A percentile compares a stretch with the other conserved stretches of the same genome.
Evolutionary conservation across 2,888 invertebrate genomes (phyloP).

Genomic region (Zygaena filipendulae): DNA sequence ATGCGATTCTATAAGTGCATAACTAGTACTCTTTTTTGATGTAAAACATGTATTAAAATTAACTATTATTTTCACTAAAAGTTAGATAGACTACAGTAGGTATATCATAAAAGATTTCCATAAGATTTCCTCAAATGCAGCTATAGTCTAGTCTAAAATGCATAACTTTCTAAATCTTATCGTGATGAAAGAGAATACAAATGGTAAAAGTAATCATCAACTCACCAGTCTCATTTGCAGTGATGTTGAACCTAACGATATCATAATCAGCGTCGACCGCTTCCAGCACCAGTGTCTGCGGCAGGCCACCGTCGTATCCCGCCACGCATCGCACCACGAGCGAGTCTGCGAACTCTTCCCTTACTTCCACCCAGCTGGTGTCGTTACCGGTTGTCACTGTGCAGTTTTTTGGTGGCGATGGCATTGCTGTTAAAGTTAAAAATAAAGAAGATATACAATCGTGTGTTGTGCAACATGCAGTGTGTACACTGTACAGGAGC

Average conservation of each 20-base stretch:
- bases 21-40: no score
- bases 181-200: no score
- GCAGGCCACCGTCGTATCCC: conserved; percentile 90
- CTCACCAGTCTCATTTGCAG: conserved; percentile 68
- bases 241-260: conserved; percentile 76
- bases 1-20: no score
- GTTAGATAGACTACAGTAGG: no score
- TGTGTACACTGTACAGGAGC: no score
- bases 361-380: conserved; percentile 59
- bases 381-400: conserved; percentile 75
- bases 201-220: no score
- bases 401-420: conserved; percentile 86
- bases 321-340: conserved; percentile 86
- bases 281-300: conserved; percentile 85
- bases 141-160: no score
- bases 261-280: conserved; percentile 80
- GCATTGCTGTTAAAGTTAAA: conserved; percentile 69
- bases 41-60: no score
- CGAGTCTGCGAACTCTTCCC: conserved; percentile 39
- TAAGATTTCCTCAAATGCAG: no score
- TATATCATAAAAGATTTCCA: no score
- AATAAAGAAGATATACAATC: not conserved
- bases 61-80: no score
- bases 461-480: not conserved
- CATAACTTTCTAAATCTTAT: no score